Conservation (phyloP, 2,888 invertebrate species). For the Drosophila kambysellisi region DNA sequence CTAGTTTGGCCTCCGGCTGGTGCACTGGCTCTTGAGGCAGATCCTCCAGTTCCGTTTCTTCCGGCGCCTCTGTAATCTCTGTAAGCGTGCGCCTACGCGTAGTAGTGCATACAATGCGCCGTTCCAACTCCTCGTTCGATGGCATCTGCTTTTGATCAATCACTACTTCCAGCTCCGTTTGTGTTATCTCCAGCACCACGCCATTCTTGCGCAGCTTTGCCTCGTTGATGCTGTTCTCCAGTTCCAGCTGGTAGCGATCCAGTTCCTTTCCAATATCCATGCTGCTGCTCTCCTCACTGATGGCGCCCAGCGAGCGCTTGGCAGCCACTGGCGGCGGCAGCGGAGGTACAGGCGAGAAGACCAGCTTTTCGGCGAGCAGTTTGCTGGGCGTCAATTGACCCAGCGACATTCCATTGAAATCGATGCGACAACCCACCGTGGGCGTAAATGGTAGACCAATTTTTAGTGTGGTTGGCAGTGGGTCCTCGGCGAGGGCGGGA, state of each 20-base stretch:
- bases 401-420: slow-evolving; percentile 81
- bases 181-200: slow-evolving; percentile 24
- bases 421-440: slow-evolving; percentile 83
- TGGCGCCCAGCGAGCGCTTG: slow-evolving; percentile 77
- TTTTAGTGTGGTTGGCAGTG: slow-evolving; percentile 69
- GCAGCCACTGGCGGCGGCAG: slow-evolving; percentile 19
- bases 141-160: slow-evolving; percentile 25
- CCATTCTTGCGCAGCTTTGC: slow-evolving; percentile 81
- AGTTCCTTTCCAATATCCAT: slow-evolving; percentile 84
- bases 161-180: slow-evolving; percentile 35
- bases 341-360: slow-evolving; percentile 79
- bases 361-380: slow-evolving; percentile 82
- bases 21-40: background rate
- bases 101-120: slow-evolving; percentile 54
- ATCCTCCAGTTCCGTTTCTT: slow-evolving; percentile 21
- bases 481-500: slow-evolving; percentile 56
- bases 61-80: slow-evolving; percentile 67
- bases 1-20: background rate
- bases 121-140: slow-evolving; percentile 39
- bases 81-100: slow-evolving; percentile 55
- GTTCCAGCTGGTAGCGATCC: slow-evolving; percentile 84
- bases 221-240: slow-evolving; percentile 85
- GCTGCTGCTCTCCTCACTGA: slow-evolving; percentile 82
- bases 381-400: slow-evolving; percentile 82
- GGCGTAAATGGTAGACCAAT: slow-evolving; percentile 84